Percentiles rank a stretch among this genome's conserved stretches.
These are phyloP conservation scores for Cinclus cinclus DNA, from an alignment of 2,113 vertebrate genomes.

Conservation along the genomic window DNA sequence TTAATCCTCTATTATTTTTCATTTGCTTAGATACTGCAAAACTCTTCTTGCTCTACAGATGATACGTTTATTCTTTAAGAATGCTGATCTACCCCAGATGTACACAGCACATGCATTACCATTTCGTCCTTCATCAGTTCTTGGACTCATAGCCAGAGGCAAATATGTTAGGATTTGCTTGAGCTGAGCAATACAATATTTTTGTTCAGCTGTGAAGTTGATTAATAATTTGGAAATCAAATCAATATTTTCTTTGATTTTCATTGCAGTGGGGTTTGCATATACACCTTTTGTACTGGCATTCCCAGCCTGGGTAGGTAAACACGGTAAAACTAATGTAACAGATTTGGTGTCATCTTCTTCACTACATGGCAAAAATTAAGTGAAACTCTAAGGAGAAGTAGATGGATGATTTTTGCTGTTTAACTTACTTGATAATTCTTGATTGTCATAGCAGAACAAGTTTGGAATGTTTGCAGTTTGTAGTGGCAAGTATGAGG, in stretches of 20 bases:
- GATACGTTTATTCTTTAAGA: background rate
- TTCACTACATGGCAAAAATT: background rate
- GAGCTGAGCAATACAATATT: constrained; percentile 75
- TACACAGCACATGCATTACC: background rate
- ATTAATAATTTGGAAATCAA: constrained; percentile 81
- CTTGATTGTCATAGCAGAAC: background rate
- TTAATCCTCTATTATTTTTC: background rate
- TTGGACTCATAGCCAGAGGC: constrained; percentile 57
- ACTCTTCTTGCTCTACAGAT: background rate
- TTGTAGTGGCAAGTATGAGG: background rate
- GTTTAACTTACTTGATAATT: background rate
- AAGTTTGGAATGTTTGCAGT: background rate
- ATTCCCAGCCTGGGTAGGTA: background rate
- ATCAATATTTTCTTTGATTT: constrained; percentile 75
- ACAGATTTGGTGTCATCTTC: background rate
- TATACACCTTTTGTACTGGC: background rate
- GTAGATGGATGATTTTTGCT: background rate
- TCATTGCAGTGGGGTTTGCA: constrained; percentile 19
- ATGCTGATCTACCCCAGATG: background rate
- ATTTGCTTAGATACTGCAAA: background rate
- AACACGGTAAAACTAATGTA: background rate
- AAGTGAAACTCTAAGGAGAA: background rate
- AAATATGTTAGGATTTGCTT: constrained; percentile 71
- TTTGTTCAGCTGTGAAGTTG: constrained; percentile 73
- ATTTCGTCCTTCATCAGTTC: constrained; percentile 62